A percentile compares a stretch with the other conserved stretches of the same genome.
These are phyloP conservation scores for Brachymystax lenok DNA, from an alignment of 2,797 vertebrate genomes.

Conservation along the genomic window DNA sequence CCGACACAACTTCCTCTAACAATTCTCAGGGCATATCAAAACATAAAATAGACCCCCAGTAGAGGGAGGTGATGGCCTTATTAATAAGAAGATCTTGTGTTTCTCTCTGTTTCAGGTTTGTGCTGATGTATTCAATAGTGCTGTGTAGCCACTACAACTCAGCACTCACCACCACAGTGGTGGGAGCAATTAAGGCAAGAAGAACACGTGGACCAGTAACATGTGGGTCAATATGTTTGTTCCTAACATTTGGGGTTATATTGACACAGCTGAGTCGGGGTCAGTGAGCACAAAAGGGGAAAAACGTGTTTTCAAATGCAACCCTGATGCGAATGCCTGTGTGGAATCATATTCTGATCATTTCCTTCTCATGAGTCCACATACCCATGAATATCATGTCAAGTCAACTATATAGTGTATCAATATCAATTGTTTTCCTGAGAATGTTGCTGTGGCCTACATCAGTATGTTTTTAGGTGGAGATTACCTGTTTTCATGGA, in stretches of 20 bases:
- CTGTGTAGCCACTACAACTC: constrained; percentile 93
- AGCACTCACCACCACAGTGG: constrained; percentile 87
- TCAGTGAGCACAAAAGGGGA: background rate
- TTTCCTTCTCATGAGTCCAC: background rate
- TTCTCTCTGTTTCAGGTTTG: constrained; percentile 75
- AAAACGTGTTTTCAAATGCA: background rate
- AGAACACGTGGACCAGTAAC: background rate
- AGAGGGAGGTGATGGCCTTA: background rate
- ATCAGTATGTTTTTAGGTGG: constrained; percentile 89
- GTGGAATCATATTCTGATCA: background rate
- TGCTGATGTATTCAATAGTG: constrained; percentile 89
- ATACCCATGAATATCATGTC: background rate
- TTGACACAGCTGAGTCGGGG: background rate
- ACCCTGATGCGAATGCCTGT: background rate
- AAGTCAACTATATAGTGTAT: background rate
- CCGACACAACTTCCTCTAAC: too few species aligned
- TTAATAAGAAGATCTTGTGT: background rate
- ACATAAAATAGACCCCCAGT: too few species aligned
- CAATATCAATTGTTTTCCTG: constrained; percentile 35
- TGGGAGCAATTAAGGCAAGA: constrained; percentile 90
- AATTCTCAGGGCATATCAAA: too few species aligned
- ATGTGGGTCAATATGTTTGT: background rate
- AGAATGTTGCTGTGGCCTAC: constrained; percentile 91
- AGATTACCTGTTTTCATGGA: constrained; percentile 89
- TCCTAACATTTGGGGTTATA: background rate